Percentiles rank a stretch among this genome's conserved stretches.
Evolutionary conservation across 2,797 vertebrate species (phyloP).

Genomic region (Acanthiza pusilla): DNA sequence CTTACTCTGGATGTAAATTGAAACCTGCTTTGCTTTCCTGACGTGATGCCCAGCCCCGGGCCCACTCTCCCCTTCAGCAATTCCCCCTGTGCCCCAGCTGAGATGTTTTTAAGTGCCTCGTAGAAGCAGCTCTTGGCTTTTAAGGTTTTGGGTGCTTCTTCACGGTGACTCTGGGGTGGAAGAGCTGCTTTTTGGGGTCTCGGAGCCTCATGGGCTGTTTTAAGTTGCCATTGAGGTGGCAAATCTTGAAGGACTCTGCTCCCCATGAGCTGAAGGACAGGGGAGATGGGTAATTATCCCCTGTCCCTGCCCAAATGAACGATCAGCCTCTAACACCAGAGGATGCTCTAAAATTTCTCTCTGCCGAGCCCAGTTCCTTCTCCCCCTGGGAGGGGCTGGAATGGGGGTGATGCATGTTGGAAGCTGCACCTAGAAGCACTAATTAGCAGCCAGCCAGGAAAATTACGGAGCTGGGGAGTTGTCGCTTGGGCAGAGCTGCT

Average conservation of each 20-base stretch:
- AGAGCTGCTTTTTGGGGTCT: background rate
- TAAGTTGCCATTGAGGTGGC: background rate
- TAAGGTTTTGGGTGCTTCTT: background rate
- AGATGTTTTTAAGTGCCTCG: background rate
- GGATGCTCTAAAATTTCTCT: background rate
- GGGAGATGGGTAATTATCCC: background rate
- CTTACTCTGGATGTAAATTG: background rate
- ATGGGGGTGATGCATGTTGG: background rate
- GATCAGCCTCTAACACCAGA: background rate
- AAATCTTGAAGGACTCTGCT: fast-evolving
- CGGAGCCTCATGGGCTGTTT: fast-evolving
- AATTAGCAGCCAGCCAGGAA: background rate
- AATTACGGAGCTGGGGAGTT: background rate
- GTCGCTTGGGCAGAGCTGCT: background rate
- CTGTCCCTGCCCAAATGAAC: background rate
- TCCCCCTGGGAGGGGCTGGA: background rate
- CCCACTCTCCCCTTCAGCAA: background rate
- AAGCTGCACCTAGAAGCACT: background rate
- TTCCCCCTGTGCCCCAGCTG: background rate
- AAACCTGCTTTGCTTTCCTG: background rate
- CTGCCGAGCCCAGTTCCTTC: background rate
- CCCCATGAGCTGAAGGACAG: background rate
- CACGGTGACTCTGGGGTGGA: background rate
- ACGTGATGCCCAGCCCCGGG: background rate
- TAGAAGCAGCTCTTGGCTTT: background rate